These are phyloP conservation scores for Apistogramma diplotaenia DNA, from an alignment of 2,113 vertebrate genomes.

Conservation along the genomic window DNA sequence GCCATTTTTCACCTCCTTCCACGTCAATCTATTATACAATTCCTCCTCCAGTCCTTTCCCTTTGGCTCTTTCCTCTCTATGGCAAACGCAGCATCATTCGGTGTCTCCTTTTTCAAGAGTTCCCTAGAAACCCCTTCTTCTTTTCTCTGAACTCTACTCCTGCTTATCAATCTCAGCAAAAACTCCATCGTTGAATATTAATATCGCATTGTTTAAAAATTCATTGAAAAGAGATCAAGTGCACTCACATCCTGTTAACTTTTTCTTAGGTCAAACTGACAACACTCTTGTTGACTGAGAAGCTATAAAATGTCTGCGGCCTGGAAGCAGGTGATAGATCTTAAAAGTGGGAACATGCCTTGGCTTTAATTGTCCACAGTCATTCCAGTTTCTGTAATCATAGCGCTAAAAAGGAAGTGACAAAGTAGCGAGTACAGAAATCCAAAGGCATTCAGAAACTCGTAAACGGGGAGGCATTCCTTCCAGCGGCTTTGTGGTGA, in stretches of 20 bases:
- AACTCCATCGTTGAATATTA: not conserved
- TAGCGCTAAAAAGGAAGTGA: conserved; percentile 26
- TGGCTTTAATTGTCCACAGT: conserved; percentile 20
- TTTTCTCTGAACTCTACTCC: not conserved
- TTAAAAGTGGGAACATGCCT: not conserved
- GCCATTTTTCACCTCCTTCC: conserved; percentile 66
- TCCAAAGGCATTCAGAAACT: not conserved
- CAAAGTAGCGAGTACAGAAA: conserved; percentile 5
- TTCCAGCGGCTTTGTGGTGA: conserved; percentile 16
- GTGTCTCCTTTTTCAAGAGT: not conserved
- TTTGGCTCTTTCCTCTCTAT: conserved; percentile 8
- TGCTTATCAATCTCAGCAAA: not conserved
- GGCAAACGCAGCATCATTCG: not conserved
- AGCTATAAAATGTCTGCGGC: conserved; percentile 31
- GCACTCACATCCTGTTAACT: not conserved
- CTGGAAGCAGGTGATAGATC: conserved; percentile 29
- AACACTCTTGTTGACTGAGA: not conserved
- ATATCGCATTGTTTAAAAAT: not conserved
- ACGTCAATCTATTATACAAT: conserved; percentile 38
- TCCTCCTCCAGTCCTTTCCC: conserved; percentile 15
- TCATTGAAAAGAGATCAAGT: not conserved
- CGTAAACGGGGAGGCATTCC: conserved; percentile 1
- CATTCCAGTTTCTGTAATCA: not conserved
- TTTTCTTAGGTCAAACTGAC: not conserved
- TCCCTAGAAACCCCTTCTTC: not conserved